Percentiles rank a stretch among this genome's conserved stretches.
Evolutionary conservation across 2,113 vertebrate genomes (phyloP).

Genomic region (Ascaphus truei): DNA sequence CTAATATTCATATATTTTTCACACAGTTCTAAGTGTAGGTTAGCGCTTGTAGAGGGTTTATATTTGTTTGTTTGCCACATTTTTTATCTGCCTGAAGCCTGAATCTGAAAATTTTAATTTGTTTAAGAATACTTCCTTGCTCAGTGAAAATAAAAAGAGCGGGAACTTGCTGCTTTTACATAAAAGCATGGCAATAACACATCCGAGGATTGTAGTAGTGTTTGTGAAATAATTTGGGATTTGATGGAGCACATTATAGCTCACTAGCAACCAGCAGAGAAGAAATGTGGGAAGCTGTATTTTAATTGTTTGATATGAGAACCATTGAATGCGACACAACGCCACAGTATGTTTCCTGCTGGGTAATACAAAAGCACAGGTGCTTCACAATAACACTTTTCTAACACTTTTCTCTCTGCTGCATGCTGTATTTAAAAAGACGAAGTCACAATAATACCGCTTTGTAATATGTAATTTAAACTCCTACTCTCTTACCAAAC

Average conservation of each 20-base stretch:
- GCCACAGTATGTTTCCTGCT: background rate
- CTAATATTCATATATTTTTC: no score
- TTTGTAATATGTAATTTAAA: background rate
- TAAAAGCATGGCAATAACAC: background rate
- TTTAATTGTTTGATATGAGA: no score
- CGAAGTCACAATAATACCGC: background rate
- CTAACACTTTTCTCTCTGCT: background rate
- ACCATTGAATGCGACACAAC: no score
- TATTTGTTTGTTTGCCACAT: no score
- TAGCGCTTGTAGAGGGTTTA: no score
- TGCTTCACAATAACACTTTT: background rate
- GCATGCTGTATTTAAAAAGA: background rate
- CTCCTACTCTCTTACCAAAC: background rate
- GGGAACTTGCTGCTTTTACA: slow-evolving; percentile 6
- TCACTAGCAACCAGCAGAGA: background rate
- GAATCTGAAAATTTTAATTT: background rate
- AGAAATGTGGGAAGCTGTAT: no score
- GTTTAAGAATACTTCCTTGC: no score
- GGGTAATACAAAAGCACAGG: background rate
- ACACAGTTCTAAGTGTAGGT: no score
- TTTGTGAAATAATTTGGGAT: background rate
- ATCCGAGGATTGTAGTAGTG: background rate
- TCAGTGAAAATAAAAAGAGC: background rate
- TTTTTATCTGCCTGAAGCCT: no score
- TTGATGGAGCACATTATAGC: background rate